phyloP scores from a whole-genome alignment of 2,113 vertebrate species.

The Onychostruthus taczanowskii region DNA sequence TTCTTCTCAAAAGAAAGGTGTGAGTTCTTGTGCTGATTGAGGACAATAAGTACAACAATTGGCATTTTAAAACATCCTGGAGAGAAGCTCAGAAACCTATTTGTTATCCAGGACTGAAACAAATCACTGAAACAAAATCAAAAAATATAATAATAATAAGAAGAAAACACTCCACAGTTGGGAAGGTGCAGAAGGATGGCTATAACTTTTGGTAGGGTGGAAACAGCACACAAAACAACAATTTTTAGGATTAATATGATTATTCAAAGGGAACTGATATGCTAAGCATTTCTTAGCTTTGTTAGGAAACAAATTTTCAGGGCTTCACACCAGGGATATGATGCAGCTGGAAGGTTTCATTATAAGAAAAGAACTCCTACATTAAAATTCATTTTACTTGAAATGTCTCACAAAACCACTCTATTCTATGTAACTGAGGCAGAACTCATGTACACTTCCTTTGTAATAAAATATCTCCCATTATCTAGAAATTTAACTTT shows the following conservation, averaged over 20 bases:
- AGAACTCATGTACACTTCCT: background rate
- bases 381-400: background rate
- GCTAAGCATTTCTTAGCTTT: background rate
- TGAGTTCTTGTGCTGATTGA: background rate
- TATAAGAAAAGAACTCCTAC: background rate
- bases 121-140: background rate
- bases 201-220: background rate
- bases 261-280: conserved; percentile 1
- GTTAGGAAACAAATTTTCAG: background rate
- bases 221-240: background rate
- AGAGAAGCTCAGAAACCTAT: background rate
- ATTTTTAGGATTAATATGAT: background rate
- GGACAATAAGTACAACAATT: background rate
- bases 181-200: background rate
- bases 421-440: background rate
- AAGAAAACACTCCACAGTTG: background rate
- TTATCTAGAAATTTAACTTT: background rate
- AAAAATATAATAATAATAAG: background rate
- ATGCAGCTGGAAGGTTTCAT: background rate
- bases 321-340: background rate
- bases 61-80: background rate
- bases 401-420: background rate
- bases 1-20: background rate
- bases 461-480: background rate
- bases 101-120: background rate